These are phyloP conservation scores for Meloidogyne exigua DNA, from an alignment of 1,140 invertebrate genomes.

Conservation along the genomic window DNA sequence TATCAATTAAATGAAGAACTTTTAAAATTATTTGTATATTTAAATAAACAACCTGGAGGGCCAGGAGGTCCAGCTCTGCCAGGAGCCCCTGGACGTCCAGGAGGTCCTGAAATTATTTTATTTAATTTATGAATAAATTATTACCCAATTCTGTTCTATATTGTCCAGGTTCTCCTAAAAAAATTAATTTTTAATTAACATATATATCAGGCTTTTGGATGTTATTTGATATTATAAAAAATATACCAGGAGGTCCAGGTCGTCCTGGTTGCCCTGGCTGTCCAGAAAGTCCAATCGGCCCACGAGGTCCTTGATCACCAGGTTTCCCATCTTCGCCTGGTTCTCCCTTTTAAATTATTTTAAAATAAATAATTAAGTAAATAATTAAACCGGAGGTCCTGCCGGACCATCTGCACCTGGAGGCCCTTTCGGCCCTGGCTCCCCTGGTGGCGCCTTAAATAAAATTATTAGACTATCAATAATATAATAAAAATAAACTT, in stretches of 20 bases:
- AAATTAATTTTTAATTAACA: too few species aligned
- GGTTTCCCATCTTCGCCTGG: conserved; percentile 47
- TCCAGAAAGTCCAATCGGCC: conserved; percentile 41
- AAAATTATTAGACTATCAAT: background rate
- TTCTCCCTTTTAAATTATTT: conserved; percentile 24
- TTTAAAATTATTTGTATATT: background rate
- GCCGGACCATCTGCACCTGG: conserved; percentile 39
- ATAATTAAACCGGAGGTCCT: conserved; percentile 38
- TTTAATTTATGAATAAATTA: conserved; percentile 2
- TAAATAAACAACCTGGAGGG: background rate
- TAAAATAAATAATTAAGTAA: background rate
- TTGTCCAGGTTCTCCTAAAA: conserved; percentile 36
- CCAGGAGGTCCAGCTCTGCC: conserved; percentile 37
- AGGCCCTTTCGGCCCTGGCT: conserved; percentile 37
- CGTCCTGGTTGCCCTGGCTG: conserved; percentile 47
- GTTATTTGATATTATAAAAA: too few species aligned
- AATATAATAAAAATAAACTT: conserved; percentile 28
- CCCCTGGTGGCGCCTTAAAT: conserved; percentile 14
- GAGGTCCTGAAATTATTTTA: conserved; percentile 28
- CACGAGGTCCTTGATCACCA: conserved; percentile 47
- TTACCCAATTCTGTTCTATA: conserved; percentile 47
- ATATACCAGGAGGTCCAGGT: conserved; percentile 35
- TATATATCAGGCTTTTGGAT: too few species aligned
- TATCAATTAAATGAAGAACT: background rate
- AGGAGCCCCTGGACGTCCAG: conserved; percentile 33